Base-by-base conservation (phyloP, 2,888 invertebrate species). In the Hydriomena furcata region DNA sequence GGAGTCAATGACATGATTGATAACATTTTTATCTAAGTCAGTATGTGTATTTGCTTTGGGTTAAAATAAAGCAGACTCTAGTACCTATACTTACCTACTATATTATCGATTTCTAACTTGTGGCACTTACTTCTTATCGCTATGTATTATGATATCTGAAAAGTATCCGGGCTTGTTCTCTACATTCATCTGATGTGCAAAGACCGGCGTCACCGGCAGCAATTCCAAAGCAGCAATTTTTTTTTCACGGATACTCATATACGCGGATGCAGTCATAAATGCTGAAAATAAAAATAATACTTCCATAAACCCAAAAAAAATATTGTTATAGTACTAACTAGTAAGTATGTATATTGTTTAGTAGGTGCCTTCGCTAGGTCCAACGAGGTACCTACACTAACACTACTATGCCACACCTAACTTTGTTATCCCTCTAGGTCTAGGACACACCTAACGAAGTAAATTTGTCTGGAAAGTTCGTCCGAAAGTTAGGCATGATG, bases 141-240 rank as follows among this genome's bases (percentile, higher is more conserved):
- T 79, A 62, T 92, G 92, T 47, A 93, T 86, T 30, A 93, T 92
- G 47, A 94, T 76, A 64, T 94, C 94, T 0, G 92, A 91, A 72
- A 91, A 93, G 72, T 93, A 93, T 56, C 93, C 92, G 12, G 90
- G 84, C 43, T 79, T 80, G 58, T 91, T 89, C 41, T 87, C 86
- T 10, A 81, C 80, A 60, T 91, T 92, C 81, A 91, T 89, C 51
- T 90, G 85, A 66, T 93, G 93, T 6, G 82, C 80, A 65, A 92
- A 92, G 7, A 93, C 85, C 7, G 93, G 91, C 6, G 92, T 92
- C 20, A 92, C 91, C 2, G 92, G 91, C 40, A 94, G 78, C 31
- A 93, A 71, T 63, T 92, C 91, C 8, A 88, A 73, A 32, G 66
- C 71, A 21, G 72, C 64, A 58, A 86, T 89, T 45, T 80, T 78